Evolutionary conservation across 37 sponge, comb jelly and placozoan genomes (phyloP), one percentile per base, ranked within the genome.

Genomic region (Ianthella basta): DNA sequence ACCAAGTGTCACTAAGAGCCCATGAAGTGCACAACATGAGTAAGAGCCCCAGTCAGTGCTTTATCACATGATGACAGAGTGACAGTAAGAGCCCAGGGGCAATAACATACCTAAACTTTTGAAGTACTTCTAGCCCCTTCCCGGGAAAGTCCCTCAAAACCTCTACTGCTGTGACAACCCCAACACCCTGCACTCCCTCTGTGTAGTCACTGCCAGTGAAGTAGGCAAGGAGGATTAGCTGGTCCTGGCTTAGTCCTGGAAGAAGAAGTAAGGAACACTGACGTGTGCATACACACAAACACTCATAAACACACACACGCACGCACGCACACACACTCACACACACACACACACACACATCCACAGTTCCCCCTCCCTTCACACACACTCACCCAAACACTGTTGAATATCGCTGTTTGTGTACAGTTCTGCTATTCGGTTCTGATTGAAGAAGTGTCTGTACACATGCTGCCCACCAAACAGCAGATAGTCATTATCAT

Each of bases 171-270:
- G 77, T 61, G 41, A 96, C 96, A 21, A 66, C 39, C 21, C 96
- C 95, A 39, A 95, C 84, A 59, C 92, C 95, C 34, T 94, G 90
- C 55, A 99, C 60, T 24, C 99, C 99, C 33, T 90, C 87, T 32
- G 95, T 95, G 82, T 99, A 99, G 75, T 99, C 99, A 93, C 97
- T 92, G 38, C 99, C 97, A 20, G 92, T 56, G 5, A 99, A 82
- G 59, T 89, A 90, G 27, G 96, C 99, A 33, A 99, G 56, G 13
- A 85, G 80, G 0, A 96, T 87, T 59, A 99, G 86, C 30, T 91
- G 54, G 8, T 89, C 79, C 59, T 91, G 84, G 61, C 55, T 24
- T 44, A 96, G 82, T 13, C 96, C 96, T 92, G 84, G 18, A 65
- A n/a, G 39, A 38, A 4, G 79, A 8, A 23, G 8, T 37, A 72